Conservation (phyloP, 1,140 invertebrate genomes). For the Calliopsis andreniformis region DNA sequence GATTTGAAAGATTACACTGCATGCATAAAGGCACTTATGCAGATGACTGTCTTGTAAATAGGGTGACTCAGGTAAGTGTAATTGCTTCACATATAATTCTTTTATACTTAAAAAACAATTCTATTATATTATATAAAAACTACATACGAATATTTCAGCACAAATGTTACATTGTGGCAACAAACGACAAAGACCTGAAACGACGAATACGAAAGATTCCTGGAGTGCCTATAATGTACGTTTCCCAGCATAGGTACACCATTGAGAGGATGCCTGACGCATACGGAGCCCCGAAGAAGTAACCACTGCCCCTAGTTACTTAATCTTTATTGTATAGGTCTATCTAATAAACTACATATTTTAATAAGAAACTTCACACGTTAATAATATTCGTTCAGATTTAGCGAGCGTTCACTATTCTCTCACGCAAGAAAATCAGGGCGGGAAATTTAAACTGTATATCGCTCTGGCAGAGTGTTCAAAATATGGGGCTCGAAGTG, state of each 20-base stretch:
- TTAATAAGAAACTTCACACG: not conserved
- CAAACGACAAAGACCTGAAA: slow-evolving; percentile 99
- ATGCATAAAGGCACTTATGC: slow-evolving; percentile 99
- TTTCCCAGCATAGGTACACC: slow-evolving; percentile 95
- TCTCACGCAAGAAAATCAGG: no score
- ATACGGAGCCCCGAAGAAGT: slow-evolving; percentile 92
- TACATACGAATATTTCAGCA: slow-evolving; percentile 85
- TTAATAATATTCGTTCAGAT: not conserved
- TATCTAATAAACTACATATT: slow-evolving; percentile 19
- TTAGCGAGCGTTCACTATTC: no score
- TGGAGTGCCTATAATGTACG: slow-evolving; percentile 99
- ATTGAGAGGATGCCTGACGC: slow-evolving; percentile 99
- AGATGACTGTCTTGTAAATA: slow-evolving; percentile 98
- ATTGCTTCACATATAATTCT: no score
- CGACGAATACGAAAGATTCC: slow-evolving; percentile 98
- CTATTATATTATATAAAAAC: no score
- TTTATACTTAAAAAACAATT: slow-evolving; percentile 27
- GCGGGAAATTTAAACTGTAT: no score
- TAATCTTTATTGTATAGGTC: slow-evolving; percentile 6
- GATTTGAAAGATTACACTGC: slow-evolving; percentile 96
- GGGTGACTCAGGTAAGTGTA: slow-evolving; percentile 90
- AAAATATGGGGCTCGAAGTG: no score
- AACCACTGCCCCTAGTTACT: slow-evolving; percentile 43
- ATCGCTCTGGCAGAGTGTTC: no score
- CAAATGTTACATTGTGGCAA: slow-evolving; percentile 99